Conservation (phyloP, 2,888 invertebrate species). For the Drosophila lutescens region DNA sequence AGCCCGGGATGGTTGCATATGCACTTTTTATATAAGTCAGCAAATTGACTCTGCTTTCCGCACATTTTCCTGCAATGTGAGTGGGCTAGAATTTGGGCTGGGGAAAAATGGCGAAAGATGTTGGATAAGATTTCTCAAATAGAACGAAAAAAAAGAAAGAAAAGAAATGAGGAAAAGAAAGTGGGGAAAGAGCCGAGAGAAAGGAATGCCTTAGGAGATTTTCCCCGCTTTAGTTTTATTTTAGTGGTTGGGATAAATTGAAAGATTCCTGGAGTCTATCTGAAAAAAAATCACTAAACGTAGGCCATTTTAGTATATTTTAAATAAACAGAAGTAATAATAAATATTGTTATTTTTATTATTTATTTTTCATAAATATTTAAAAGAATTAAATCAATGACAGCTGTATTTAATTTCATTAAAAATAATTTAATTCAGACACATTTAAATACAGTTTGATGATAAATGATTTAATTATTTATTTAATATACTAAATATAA, state of each 20-base stretch:
- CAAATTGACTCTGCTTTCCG: conserved; percentile 65
- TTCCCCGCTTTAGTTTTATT: conserved; percentile 3
- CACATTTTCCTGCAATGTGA: conserved; percentile 52
- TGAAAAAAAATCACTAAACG: too few relatives aligned
- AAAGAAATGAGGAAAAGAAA: background rate
- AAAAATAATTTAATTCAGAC: background rate
- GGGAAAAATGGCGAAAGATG: conserved; percentile 5
- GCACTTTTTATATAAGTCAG: conserved; percentile 61
- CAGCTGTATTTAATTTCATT: background rate
- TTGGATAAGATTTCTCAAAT: background rate
- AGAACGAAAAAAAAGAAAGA: background rate
- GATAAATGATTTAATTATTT: background rate
- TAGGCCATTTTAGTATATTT: too few relatives aligned
- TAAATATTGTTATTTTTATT: too few relatives aligned
- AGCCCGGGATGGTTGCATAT: conserved; percentile 36
- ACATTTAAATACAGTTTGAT: background rate
- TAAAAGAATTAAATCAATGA: background rate
- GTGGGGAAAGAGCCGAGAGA: background rate
- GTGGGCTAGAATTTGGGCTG: conserved; percentile 16
- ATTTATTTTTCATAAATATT: too few relatives aligned
- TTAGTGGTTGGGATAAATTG: background rate
- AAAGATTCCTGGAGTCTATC: background rate
- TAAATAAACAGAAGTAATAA: too few relatives aligned
- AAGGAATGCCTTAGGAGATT: conserved; percentile 4
- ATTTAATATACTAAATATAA: too few relatives aligned